Percentiles rank a stretch among this genome's conserved stretches.
phyloP scores from a whole-genome alignment of 2,888 invertebrate genomes.

The Coenonympha glycerion region DNA sequence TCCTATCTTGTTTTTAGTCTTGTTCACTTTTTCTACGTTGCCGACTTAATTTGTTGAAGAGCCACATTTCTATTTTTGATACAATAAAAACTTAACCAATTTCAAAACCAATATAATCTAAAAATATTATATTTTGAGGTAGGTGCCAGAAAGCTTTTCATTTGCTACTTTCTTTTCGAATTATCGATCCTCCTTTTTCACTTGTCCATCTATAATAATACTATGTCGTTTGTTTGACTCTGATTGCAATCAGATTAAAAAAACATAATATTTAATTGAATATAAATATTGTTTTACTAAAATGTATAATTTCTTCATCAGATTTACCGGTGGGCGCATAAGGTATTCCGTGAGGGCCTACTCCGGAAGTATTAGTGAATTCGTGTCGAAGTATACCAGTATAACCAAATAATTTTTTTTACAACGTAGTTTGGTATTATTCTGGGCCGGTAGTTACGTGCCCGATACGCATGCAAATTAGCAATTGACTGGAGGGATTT shows the following conservation, averaged over 20 bases:
- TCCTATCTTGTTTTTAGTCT: constrained; percentile 5
- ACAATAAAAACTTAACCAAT: too few relatives aligned
- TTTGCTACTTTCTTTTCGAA: too few relatives aligned
- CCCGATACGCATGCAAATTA: constrained; percentile 60
- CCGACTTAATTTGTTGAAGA: constrained; percentile 12
- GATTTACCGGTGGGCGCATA: constrained; percentile 9
- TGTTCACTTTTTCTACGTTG: constrained; percentile 9
- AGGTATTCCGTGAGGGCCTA: constrained; percentile 15
- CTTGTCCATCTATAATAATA: too few relatives aligned
- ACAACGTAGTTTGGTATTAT: constrained; percentile 51
- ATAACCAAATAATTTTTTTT: constrained; percentile 43
- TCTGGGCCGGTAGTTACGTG: constrained; percentile 48
- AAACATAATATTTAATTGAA: too few relatives aligned
- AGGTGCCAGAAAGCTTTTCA: too few relatives aligned
- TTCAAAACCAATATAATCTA: too few relatives aligned
- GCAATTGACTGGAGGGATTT: constrained; percentile 45
- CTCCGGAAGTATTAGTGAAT: constrained; percentile 24
- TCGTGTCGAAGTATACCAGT: constrained; percentile 38
- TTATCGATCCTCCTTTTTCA: too few relatives aligned
- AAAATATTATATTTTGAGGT: too few relatives aligned
- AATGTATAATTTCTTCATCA: constrained; percentile 9
- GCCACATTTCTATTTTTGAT: neutral
- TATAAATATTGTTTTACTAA: constrained; percentile 15
- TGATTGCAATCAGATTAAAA: too few relatives aligned
- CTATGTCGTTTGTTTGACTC: too few relatives aligned